phyloP scores from a whole-genome alignment of 2,113 vertebrate genomes.

The Crocuta crocuta region DNA sequence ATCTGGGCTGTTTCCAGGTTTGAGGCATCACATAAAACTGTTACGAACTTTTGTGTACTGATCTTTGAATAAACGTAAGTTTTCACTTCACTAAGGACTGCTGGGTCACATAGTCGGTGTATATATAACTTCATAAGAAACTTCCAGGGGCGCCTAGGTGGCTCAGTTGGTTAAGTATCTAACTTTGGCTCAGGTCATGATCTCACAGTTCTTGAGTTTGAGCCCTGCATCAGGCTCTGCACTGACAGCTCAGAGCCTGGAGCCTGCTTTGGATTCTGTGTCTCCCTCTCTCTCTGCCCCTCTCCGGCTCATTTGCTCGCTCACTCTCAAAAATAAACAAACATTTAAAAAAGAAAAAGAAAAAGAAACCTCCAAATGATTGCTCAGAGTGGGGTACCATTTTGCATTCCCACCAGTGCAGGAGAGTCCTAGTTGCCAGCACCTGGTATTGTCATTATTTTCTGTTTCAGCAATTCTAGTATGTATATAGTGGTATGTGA shows the following conservation, averaged over 20 bases:
- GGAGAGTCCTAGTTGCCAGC: neutral
- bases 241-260: too few species aligned
- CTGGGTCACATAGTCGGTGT: neutral
- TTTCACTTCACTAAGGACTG: neutral
- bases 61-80: neutral
- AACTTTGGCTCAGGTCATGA: too few species aligned
- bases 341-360: too few species aligned
- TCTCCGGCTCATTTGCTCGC: too few species aligned
- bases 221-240: too few species aligned
- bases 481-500: neutral
- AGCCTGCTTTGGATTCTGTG: too few species aligned
- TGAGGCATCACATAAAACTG: neutral
- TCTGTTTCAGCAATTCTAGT: slow-evolving; percentile 24
- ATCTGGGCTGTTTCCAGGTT: neutral
- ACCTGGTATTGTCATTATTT: neutral
- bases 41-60: neutral
- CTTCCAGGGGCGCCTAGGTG: too few species aligned
- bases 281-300: too few species aligned
- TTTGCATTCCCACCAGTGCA: slow-evolving; percentile 20
- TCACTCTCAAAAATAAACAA: too few species aligned
- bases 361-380: neutral
- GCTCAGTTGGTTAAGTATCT: too few species aligned
- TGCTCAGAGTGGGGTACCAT: neutral
- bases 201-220: too few species aligned
- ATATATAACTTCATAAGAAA: slow-evolving; percentile 3